Base-by-base conservation (phyloP, 1,140 invertebrate species). In the Drosophila lowei region DNA sequence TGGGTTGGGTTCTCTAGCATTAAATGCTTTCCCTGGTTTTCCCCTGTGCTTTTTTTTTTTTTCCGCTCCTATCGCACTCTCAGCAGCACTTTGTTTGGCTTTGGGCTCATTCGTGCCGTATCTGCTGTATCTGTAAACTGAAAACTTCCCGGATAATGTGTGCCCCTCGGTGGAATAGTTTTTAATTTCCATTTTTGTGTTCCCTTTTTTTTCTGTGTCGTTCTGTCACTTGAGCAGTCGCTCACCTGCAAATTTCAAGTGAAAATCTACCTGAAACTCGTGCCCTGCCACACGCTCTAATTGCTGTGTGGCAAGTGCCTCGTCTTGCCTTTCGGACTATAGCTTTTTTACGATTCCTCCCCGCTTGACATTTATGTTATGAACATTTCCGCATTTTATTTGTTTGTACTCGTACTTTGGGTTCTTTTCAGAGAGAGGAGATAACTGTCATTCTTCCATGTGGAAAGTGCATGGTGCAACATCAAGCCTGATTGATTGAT, bases 1-100 rank as follows among this genome's bases (percentile, higher is more conserved):
- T 18, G 6, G 7, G 8, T 30, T 7, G 25, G 28, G 28, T 30
- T 30, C 28, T 55, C 49, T 44, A 34, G 28, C 63, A 76, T 76
- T 76, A 59, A 60, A 54, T 54, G 63, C 48, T 67, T 66, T 25
- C 57, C 44, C 62, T 54, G 48, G 58, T 72, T 61, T 63, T 44
- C 52, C 11, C 43, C 42, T 23, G 60, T 52, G 18, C n/a, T 61
- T 49, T 60, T 62, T 38, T 41, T 41, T 53, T 58, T 34, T 70
- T 70, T 63, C 30, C 9, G 34, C 34, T 38, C 60, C 47, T 68
- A 81, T 78, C 73, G 62, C 79, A 66, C 74, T 64, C 64, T 43
- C 28, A 18, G 56, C 77, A 81, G 56, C 77, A 81, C 72, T 78
- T 73, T 81, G 73, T 81, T 81, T 81, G 73, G 41, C 55, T 76